These are phyloP conservation scores for Icerya purchasi DNA, from an alignment of 2,888 invertebrate species.

Conservation along the genomic window DNA sequence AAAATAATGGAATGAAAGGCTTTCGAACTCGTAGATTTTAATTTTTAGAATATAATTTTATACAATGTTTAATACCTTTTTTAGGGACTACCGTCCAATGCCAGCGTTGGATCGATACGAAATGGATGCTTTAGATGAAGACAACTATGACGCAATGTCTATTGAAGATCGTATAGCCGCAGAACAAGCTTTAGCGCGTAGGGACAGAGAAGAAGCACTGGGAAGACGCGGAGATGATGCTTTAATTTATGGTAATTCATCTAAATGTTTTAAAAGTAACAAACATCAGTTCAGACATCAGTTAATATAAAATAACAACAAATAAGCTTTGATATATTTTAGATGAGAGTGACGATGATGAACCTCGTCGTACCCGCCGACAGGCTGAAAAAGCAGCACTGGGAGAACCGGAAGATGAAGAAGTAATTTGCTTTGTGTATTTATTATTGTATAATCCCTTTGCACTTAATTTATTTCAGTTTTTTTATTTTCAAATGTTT, in stretches of 20 bases:
- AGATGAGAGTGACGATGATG: constrained; percentile 59
- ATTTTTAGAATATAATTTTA: neutral
- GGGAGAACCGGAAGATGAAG: constrained; percentile 51
- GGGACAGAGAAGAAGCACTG: constrained; percentile 65
- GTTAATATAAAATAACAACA: no score
- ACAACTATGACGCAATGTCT: constrained; percentile 69
- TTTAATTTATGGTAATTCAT: constrained; percentile 52
- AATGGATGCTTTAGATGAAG: constrained; percentile 50
- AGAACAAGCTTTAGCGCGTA: constrained; percentile 64
- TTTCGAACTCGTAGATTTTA: neutral
- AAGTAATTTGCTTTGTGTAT: constrained; percentile 29
- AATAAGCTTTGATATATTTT: constrained; percentile 14
- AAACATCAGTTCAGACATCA: no score
- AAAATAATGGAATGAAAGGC: no score
- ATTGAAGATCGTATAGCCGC: constrained; percentile 68
- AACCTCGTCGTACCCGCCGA: constrained; percentile 42
- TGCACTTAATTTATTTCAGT: no score
- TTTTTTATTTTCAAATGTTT: no score
- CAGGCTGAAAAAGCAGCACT: constrained; percentile 73
- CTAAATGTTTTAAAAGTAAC: neutral
- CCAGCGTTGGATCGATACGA: constrained; percentile 89
- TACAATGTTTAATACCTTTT: constrained; percentile 19
- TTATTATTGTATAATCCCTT: no score
- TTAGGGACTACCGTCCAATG: constrained; percentile 93
- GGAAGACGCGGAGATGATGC: constrained; percentile 55